Base-by-base conservation (phyloP, 2,797 vertebrate genomes). In the Danionella dracula region DNA sequence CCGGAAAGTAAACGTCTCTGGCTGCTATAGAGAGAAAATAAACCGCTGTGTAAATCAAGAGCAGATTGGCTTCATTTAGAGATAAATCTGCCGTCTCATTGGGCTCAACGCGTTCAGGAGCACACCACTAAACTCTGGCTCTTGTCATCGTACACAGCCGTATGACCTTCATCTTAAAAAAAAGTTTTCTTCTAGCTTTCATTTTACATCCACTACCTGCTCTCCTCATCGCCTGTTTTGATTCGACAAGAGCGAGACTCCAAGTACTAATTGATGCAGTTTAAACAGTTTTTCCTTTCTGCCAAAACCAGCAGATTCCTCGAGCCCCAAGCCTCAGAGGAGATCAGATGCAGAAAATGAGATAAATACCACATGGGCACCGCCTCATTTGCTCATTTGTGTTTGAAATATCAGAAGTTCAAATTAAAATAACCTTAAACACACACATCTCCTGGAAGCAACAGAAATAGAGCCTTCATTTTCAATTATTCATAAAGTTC, bases 401-500 rank as follows among this genome's bases (percentile, higher is more conserved):
- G 87, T 87, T 84, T 81, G 55, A 80, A 86, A 82, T 85, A 77
- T 78, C 72, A 46, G 73, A 76, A 79, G 84, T 87, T 88, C 82
- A 86, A 88, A 89, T 89, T 85, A 89, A 87, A 88, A 87, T 85
- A 88, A 86, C 85, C 86, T 86, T 86, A 73, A 75, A 84, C 84
- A 89, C 88, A 89, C 84, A 87, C 31, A 80, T 78, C 81, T 78
- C 76, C 79, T 62, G 81, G 81, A 86, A 74, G 82, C 83, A 85
- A 74, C 80, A 81, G 70, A 85, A 78, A 76, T 81, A 84, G 87
- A 87, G 81, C 78, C 85, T 82, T 80, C 78, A 79, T 70, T 82
- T 82, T 91, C 79, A 90, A 91, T 90, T 87, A 91, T 91, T 91
- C 84, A 90, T 89, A 83, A 85, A 78, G 74, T 80, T 80, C 84